These are phyloP conservation scores for Poecilobothrus nobilitatus DNA, from an alignment of 2,888 invertebrate genomes.

Conservation along the genomic window DNA sequence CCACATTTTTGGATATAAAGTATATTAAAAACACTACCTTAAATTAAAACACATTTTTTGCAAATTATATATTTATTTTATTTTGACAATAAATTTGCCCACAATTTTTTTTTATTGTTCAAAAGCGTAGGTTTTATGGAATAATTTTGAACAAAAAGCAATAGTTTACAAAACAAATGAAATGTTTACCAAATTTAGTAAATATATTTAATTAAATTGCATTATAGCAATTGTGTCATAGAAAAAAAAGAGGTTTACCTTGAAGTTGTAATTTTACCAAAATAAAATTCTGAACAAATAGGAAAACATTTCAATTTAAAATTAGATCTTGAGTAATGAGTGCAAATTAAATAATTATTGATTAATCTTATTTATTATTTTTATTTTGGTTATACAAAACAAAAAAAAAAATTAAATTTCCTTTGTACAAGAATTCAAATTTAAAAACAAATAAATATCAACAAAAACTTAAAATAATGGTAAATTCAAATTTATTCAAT, in stretches of 20 bases:
- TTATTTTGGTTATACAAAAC: background rate
- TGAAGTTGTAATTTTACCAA: slow-evolving; percentile 2
- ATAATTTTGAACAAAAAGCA: background rate
- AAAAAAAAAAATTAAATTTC: background rate
- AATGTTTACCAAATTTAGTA: slow-evolving; percentile 6
- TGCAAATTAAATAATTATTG: background rate
- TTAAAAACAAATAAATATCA: background rate
- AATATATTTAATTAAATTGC: slow-evolving; percentile 1
- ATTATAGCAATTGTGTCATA: slow-evolving; percentile 1
- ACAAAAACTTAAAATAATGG: background rate
- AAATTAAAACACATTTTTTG: background rate
- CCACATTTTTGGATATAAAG: no score
- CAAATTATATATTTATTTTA: background rate
- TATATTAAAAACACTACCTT: background rate
- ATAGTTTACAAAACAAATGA: background rate
- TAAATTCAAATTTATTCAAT: background rate
- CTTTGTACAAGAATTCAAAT: background rate
- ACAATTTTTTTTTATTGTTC: background rate
- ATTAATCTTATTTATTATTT: background rate
- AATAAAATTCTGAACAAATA: background rate
- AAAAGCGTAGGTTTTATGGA: background rate
- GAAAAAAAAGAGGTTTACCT: background rate
- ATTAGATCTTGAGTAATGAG: background rate
- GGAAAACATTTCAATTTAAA: background rate
- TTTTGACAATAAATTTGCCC: background rate